These are phyloP conservation scores for Eurystomus gularis DNA, from an alignment of 2,113 vertebrate genomes.

Conservation along the genomic window DNA sequence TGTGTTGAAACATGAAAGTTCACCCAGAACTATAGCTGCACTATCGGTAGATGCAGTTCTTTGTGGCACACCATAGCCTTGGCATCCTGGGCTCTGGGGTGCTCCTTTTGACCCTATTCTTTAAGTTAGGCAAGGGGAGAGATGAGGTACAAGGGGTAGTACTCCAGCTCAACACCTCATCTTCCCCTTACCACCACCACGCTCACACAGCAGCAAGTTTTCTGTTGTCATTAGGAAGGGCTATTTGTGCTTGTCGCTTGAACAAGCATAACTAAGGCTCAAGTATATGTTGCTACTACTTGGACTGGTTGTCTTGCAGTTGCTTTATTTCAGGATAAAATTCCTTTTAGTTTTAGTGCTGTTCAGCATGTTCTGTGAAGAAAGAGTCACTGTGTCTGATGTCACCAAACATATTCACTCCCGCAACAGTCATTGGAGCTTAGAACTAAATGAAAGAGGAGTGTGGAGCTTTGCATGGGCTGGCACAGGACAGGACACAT, in stretches of 20 bases:
- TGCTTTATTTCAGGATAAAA: not conserved
- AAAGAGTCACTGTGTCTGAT: not conserved
- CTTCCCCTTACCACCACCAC: not conserved
- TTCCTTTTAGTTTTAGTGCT: not conserved
- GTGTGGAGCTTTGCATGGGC: not conserved
- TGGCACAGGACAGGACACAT: not conserved
- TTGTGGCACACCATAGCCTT: not conserved
- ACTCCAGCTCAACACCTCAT: not conserved
- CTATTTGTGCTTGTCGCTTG: not conserved
- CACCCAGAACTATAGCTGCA: not conserved
- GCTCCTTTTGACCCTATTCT: not conserved
- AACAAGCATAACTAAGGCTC: not conserved
- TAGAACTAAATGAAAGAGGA: not conserved
- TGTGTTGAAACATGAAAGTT: not conserved
- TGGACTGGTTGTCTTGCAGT: not conserved
- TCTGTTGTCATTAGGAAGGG: not conserved
- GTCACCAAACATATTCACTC: not conserved
- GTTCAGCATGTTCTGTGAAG: not conserved
- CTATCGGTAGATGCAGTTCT: not conserved
- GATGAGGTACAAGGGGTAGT: not conserved
- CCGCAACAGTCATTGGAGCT: not conserved
- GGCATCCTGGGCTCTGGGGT: not conserved
- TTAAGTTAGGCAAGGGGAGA: not conserved
- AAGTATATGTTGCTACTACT: not conserved
- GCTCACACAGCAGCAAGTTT: not conserved